phyloP scores from a whole-genome alignment of 2,888 invertebrate genomes.

The Coenonympha glycerion region DNA sequence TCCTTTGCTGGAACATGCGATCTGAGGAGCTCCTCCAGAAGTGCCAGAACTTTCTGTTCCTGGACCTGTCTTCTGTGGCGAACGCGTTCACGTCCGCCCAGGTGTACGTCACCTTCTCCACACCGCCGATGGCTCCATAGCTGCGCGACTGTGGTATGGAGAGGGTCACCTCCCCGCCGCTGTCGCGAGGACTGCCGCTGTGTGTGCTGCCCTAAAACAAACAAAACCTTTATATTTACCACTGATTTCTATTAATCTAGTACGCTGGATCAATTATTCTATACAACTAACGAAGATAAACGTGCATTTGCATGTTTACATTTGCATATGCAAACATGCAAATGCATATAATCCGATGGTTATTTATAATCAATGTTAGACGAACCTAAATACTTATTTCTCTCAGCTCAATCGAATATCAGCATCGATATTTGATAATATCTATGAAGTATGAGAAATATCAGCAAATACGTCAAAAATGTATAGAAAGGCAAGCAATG shows the following conservation, averaged over 20 bases:
- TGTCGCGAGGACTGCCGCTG: constrained; percentile 47
- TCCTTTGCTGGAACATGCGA: constrained; percentile 72
- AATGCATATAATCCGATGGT: too few relatives aligned
- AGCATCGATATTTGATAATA: too few relatives aligned
- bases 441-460: too few relatives aligned
- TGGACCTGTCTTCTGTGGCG: constrained; percentile 74
- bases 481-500: too few relatives aligned
- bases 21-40: constrained; percentile 57
- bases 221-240: background rate
- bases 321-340: too few relatives aligned
- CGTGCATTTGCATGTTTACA: too few relatives aligned
- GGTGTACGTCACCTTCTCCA: constrained; percentile 80
- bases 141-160: constrained; percentile 47
- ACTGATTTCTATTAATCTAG: background rate
- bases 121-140: constrained; percentile 61
- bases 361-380: too few relatives aligned
- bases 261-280: background rate
- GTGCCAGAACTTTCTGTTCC: constrained; percentile 62
- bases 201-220: constrained; percentile 41
- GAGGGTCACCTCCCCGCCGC: constrained; percentile 52
- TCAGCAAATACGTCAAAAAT: too few relatives aligned
- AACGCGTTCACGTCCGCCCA: constrained; percentile 89
- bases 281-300: too few relatives aligned
- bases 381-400: too few relatives aligned
- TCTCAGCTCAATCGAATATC: too few relatives aligned